These are phyloP conservation scores for Acrobasis consociella DNA, from an alignment of 2,888 invertebrate genomes.

Conservation along the genomic window DNA sequence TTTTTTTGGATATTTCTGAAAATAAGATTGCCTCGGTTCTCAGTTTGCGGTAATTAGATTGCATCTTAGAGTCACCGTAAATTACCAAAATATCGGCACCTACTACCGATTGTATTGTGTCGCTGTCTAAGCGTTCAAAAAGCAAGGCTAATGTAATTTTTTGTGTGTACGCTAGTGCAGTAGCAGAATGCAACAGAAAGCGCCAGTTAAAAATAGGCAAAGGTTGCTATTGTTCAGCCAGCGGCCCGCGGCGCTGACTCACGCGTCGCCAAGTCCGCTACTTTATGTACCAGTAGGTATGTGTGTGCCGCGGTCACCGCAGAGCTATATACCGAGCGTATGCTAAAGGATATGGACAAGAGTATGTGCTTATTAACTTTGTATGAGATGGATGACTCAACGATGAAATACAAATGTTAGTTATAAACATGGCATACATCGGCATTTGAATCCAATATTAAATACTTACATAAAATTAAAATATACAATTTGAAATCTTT, in stretches of 20 bases:
- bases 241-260: conserved; percentile 15
- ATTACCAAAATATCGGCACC: no score
- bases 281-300: conserved; percentile 20
- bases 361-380: neutral
- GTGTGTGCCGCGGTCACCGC: neutral
- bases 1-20: no score
- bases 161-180: neutral
- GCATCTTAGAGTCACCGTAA: no score
- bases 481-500: neutral
- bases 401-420: no score
- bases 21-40: no score
- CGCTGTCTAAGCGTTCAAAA: neutral
- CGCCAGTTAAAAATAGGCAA: conserved; percentile 7
- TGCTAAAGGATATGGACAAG: neutral
- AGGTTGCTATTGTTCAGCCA: conserved; percentile 10
- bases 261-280: neutral
- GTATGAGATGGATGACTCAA: neutral
- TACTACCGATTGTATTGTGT: neutral
- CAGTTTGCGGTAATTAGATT: no score
- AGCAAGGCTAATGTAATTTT: neutral
- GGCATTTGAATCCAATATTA: neutral
- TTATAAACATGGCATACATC: neutral
- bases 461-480: neutral
- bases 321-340: neutral
- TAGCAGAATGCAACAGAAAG: conserved; percentile 1